phyloP scores from a whole-genome alignment of 2,888 invertebrate genomes.

The Plutella xylostella region DNA sequence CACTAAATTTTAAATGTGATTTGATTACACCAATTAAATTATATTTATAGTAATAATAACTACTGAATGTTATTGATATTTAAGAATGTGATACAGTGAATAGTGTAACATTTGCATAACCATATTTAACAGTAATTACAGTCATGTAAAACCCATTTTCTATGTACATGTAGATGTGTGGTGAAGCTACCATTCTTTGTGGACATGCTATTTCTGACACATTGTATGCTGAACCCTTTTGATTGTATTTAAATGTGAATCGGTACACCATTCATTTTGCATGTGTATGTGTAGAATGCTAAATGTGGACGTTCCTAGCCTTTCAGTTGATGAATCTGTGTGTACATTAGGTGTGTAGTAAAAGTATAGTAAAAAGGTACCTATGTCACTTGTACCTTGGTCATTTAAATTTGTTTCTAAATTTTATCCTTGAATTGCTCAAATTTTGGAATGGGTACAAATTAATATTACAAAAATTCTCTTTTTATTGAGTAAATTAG shows the following conservation, averaged over 20 bases:
- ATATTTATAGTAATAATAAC: conserved; percentile 28
- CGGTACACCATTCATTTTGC: neutral
- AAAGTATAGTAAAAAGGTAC: neutral
- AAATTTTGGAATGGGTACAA: conserved; percentile 37
- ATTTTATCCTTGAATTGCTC: conserved; percentile 34
- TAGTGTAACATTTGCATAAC: no score
- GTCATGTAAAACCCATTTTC: no score
- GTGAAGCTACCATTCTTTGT: no score
- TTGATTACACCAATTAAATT: conserved; percentile 13
- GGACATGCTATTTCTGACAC: no score
- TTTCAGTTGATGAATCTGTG: conserved; percentile 25
- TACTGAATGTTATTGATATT: no score
- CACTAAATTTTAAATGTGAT: conserved; percentile 1
- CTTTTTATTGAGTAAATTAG: conserved; percentile 9
- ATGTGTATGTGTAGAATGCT: conserved; percentile 27
- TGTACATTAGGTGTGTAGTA: neutral
- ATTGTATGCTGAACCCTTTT: no score
- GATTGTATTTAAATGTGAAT: neutral
- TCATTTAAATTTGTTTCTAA: neutral
- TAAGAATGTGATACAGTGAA: no score
- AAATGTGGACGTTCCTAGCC: conserved; percentile 51
- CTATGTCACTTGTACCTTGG: neutral
- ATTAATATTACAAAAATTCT: conserved; percentile 16
- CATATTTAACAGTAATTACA: no score
- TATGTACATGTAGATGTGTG: conserved; percentile 39